Evolutionary conservation across 2,888 invertebrate genomes (phyloP).

Genomic region (Amphipyra berbera): DNA sequence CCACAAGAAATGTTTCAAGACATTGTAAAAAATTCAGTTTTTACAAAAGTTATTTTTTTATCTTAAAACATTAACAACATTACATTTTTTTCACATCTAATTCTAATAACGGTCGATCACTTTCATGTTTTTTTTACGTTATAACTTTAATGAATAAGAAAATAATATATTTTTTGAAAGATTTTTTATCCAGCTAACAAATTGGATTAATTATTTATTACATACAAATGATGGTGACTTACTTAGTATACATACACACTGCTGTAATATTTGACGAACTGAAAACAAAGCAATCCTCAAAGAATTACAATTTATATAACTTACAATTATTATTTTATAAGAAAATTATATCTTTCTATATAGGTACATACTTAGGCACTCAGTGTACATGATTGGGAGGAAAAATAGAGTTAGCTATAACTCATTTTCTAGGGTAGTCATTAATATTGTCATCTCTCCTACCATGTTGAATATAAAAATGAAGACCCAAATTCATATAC

Average conservation of each 20-base stretch:
- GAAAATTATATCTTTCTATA: slow-evolving; percentile 1
- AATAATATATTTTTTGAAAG: slow-evolving; percentile 75
- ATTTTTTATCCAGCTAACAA: slow-evolving; percentile 36
- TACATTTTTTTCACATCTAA: slow-evolving; percentile 88
- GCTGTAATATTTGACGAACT: slow-evolving; percentile 35
- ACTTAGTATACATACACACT: slow-evolving; percentile 47
- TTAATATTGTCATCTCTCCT: slow-evolving; percentile 11
- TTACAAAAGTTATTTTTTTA: slow-evolving; percentile 92
- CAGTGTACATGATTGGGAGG: slow-evolving; percentile 24
- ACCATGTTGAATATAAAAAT: slow-evolving; percentile 5
- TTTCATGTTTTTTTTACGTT: slow-evolving; percentile 76
- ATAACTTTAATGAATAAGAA: slow-evolving; percentile 80
- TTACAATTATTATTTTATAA: neutral
- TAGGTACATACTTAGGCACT: slow-evolving; percentile 53
- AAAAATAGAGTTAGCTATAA: slow-evolving; percentile 4
- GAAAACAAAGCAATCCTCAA: slow-evolving; percentile 4
- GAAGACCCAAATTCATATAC: slow-evolving; percentile 4
- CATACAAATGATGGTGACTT: slow-evolving; percentile 25
- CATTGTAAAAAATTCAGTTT: slow-evolving; percentile 92
- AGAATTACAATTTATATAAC: neutral
- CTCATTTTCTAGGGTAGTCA: slow-evolving; percentile 3
- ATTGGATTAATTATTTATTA: slow-evolving; percentile 34
- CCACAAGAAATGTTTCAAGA: slow-evolving; percentile 92
- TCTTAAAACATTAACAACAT: slow-evolving; percentile 91
- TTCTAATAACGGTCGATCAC: slow-evolving; percentile 89